Conservation (phyloP, 2,797 vertebrate genomes). For the Labroides dimidiatus region DNA sequence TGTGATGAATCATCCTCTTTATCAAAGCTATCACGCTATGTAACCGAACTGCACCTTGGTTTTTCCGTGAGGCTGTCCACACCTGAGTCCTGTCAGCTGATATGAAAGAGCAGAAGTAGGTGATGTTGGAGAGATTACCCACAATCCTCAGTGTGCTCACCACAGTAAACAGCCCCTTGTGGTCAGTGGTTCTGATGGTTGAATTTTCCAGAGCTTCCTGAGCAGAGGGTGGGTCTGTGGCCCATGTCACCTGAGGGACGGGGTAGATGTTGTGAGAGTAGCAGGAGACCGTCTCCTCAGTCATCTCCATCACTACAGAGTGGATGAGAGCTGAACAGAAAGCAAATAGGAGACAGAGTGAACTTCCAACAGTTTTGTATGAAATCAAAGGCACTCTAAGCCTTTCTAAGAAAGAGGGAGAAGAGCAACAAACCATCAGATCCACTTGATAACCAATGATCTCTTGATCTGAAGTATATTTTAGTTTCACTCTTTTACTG, state of each 20-base stretch:
- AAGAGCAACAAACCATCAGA: too few species aligned
- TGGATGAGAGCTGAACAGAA: slow-evolving; percentile 78
- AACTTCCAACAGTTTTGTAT: neutral
- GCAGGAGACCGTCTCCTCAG: slow-evolving; percentile 74
- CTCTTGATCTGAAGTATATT: too few species aligned
- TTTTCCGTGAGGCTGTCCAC: slow-evolving; percentile 82
- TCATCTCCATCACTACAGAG: slow-evolving; percentile 78
- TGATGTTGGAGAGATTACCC: slow-evolving; percentile 72
- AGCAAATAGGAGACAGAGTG: neutral
- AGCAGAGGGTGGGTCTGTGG: slow-evolving; percentile 73
- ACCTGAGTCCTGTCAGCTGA: slow-evolving; percentile 81
- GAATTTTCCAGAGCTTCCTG: slow-evolving; percentile 62
- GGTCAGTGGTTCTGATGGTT: slow-evolving; percentile 78
- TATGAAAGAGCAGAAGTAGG: slow-evolving; percentile 82
- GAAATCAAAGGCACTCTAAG: too few species aligned
- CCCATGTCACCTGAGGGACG: slow-evolving; percentile 79
- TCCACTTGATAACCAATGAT: too few species aligned
- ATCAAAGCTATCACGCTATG: neutral
- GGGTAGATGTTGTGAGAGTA: slow-evolving; percentile 84
- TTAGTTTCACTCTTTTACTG: too few species aligned
- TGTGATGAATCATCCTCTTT: neutral
- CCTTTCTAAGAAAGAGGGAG: too few species aligned
- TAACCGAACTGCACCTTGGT: slow-evolving; percentile 73
- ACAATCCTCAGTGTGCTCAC: slow-evolving; percentile 77
- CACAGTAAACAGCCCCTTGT: slow-evolving; percentile 81